These are phyloP conservation scores for Campoletis raptor DNA, from an alignment of 2,888 invertebrate species.

Conservation along the genomic window DNA sequence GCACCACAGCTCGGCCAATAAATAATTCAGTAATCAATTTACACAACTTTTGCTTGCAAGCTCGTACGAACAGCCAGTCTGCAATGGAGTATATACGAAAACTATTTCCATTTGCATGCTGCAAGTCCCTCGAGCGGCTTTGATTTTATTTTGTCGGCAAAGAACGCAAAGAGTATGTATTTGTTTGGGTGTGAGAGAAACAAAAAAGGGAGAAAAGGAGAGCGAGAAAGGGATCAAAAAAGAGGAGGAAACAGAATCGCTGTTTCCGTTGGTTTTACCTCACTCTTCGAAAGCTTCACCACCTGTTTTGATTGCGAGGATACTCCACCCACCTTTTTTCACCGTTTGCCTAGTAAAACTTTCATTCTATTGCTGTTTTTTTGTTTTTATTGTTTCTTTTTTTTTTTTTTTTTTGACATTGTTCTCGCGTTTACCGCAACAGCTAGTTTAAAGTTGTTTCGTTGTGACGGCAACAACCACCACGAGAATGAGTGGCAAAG, in stretches of 20 bases:
- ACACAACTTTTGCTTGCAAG: constrained; percentile 74
- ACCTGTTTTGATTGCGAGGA: constrained; percentile 75
- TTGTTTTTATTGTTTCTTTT: constrained; percentile 26
- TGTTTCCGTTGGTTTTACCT: constrained; percentile 45
- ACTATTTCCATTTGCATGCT: constrained; percentile 77
- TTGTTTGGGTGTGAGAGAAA: constrained; percentile 10
- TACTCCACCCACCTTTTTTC: constrained; percentile 37
- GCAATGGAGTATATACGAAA: constrained; percentile 59
- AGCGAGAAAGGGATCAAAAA: background rate
- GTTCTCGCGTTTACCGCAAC: constrained; percentile 39
- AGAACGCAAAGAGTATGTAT: constrained; percentile 32
- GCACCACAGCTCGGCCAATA: constrained; percentile 71
- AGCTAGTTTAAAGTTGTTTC: constrained; percentile 56
- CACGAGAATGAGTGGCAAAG: constrained; percentile 19
- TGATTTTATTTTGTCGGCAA: constrained; percentile 76
- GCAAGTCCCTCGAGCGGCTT: constrained; percentile 71
- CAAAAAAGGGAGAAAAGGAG: background rate
- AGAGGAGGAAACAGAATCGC: constrained; percentile 15
- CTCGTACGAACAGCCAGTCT: constrained; percentile 15
- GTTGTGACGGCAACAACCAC: constrained; percentile 2
- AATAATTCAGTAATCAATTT: constrained; percentile 82
- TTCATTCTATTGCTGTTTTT: background rate
- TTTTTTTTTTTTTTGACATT: constrained; percentile 39
- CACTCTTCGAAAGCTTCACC: constrained; percentile 59
- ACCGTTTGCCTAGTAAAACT: constrained; percentile 5